Base-by-base conservation (phyloP, 1,140 invertebrate species). In the Brachionus rubens region DNA sequence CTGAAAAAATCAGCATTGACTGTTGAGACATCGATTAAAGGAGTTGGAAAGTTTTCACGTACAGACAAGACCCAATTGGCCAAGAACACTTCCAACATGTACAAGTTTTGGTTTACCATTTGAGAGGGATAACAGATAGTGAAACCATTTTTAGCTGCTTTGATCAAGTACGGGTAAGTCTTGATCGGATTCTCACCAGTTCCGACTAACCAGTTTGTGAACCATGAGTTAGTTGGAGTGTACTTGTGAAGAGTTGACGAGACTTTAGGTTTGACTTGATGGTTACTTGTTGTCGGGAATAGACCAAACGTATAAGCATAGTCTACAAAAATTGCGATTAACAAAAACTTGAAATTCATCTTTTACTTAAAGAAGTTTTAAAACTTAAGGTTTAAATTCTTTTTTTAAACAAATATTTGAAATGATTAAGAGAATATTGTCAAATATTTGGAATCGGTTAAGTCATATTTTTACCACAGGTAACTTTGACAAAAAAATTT, bases 1-100 rank as follows among this genome's bases (percentile, higher is more conserved):
- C 19, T 24, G 40, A 65, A 65, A 65, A 46, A 65, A 65, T 65
- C 59, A 43, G n/a, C 40, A 24, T 65, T 65, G 19, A 65, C 59
- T 28, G 59, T 65, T 14, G 36, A 43, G 4, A 21, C 36, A 16
- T 65, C 59, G 12, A 65, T 43, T 41, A 43, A 24, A 12, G 59
- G 59, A n/a, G 33, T 19, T 26, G 59, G 40, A 26, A 65, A 65
- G 24, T 41, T 43, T 46, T 65, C 59, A 0, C 59, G 33, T 43
- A 46, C 19, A 21, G 59, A 65, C 33, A 65, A 65, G 5, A 43
- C 26, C 40, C 33, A 65, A 14, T 65, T 65, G 7, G 59, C 33
- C 33, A 43, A 43, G 14, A 65, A 65, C 0, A 65, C 59, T 26
- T 65, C 59, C 2, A 65, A 16, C 2, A 41, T 65, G 36, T 65